Conservation (phyloP, 2,113 vertebrate genomes). For the Actenoides hombroni region DNA sequence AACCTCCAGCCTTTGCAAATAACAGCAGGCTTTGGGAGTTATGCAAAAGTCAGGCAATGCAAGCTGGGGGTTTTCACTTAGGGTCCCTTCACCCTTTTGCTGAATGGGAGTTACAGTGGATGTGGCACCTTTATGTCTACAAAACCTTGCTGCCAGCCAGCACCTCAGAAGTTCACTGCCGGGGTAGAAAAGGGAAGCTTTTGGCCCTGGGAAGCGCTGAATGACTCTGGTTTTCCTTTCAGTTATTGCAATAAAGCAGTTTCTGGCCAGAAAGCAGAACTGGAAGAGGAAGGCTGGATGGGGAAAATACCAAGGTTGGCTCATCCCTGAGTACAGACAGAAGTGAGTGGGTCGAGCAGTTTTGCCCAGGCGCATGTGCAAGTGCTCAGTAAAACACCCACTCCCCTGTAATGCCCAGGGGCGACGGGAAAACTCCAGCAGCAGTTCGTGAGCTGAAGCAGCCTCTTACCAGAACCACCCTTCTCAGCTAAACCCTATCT, state of each 20-base stretch:
- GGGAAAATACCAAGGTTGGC: not conserved
- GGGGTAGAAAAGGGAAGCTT: not conserved
- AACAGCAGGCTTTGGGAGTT: not conserved
- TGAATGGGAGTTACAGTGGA: fast-evolving
- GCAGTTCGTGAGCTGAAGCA: not conserved
- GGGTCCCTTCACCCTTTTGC: not conserved
- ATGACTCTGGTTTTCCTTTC: not conserved
- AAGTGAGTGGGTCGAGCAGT: not conserved
- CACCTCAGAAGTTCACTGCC: not conserved
- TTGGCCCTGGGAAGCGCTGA: not conserved
- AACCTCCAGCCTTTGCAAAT: not conserved
- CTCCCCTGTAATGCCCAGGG: not conserved
- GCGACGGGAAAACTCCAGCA: not conserved
- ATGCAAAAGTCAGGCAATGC: not conserved
- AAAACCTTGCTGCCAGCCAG: not conserved
- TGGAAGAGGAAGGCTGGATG: not conserved
- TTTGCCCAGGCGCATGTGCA: not conserved
- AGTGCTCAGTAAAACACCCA: not conserved
- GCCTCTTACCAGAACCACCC: not conserved
- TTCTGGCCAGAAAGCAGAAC: not conserved
- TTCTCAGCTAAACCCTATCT: not conserved
- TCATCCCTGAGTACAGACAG: not conserved
- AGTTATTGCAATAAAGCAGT: not conserved
- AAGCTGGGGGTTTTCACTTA: not conserved
- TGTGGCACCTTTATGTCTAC: not conserved